Conservation (phyloP, 2,888 invertebrate species). For the Polietes domitor region DNA sequence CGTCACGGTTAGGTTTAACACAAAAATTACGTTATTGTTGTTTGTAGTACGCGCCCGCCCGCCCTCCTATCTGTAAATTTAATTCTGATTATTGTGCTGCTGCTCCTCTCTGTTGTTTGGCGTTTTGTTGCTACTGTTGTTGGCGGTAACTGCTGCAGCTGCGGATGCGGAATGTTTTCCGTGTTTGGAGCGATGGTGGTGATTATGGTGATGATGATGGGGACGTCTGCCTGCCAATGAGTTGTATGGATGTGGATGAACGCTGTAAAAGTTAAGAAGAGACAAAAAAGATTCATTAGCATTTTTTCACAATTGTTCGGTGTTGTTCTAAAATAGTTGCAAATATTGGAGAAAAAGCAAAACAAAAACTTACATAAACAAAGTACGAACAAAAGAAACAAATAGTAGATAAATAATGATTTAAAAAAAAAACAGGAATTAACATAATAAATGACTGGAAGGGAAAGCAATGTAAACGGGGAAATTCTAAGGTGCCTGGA, state of each 20-base stretch:
- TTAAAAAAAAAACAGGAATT: not conserved
- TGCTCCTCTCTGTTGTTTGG: constrained; percentile 46
- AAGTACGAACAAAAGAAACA: not conserved
- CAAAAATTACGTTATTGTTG: constrained; percentile 6
- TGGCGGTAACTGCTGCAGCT: constrained; percentile 48
- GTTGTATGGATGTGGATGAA: constrained; percentile 81
- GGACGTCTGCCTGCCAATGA: constrained; percentile 76
- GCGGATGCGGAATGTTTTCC: constrained; percentile 65
- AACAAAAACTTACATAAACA: not conserved
- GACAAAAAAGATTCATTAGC: not conserved
- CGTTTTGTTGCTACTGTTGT: constrained; percentile 31
- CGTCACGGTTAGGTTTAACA: constrained; percentile 28
- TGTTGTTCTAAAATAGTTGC: not conserved
- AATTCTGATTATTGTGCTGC: constrained; percentile 51
- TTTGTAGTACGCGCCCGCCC: not conserved
- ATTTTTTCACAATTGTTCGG: not conserved
- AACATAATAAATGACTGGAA: not conserved
- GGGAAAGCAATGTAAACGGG: not conserved
- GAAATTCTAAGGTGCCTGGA: not conserved
- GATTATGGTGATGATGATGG: constrained; percentile 53
- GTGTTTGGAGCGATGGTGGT: constrained; percentile 74
- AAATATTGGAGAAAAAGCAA: constrained; percentile 25
- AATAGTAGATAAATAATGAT: not conserved
- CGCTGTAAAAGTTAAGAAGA: constrained; percentile 72
- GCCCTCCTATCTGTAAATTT: constrained; percentile 42